These are phyloP conservation scores for Camponotus floridanus DNA, from an alignment of 1,140 invertebrate species.

Conservation along the genomic window DNA sequence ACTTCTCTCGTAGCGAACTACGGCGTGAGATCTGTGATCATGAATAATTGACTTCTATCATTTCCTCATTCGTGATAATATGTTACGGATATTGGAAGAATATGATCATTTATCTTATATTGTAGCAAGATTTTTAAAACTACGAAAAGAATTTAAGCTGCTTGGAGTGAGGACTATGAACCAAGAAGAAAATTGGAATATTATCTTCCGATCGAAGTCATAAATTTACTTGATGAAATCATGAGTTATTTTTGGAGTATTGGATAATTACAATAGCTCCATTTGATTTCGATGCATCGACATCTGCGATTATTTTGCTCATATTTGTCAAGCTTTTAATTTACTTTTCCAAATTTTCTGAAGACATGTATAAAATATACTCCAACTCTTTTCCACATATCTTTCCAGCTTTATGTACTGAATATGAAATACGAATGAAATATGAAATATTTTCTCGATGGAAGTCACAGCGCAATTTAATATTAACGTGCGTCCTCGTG, in stretches of 20 bases:
- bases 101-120: not conserved
- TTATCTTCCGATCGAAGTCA: not conserved
- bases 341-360: not conserved
- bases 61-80: constrained; percentile 35
- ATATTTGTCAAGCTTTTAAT: not conserved
- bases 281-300: not conserved
- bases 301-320: not conserved
- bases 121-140: not conserved
- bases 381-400: not conserved
- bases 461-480: constrained; percentile 10
- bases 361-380: not conserved
- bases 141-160: not conserved
- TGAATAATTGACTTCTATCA: constrained; percentile 33
- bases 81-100: constrained; percentile 30
- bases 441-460: not conserved
- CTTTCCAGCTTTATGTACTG: not conserved
- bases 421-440: no score
- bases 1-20: not conserved
- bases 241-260: not conserved
- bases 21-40: constrained; percentile 54
- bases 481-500: not conserved
- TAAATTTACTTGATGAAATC: not conserved
- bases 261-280: not conserved
- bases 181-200: not conserved
- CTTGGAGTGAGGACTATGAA: not conserved